Conservation (phyloP, 2,113 vertebrate species). For the Prunella fulvescens region DNA sequence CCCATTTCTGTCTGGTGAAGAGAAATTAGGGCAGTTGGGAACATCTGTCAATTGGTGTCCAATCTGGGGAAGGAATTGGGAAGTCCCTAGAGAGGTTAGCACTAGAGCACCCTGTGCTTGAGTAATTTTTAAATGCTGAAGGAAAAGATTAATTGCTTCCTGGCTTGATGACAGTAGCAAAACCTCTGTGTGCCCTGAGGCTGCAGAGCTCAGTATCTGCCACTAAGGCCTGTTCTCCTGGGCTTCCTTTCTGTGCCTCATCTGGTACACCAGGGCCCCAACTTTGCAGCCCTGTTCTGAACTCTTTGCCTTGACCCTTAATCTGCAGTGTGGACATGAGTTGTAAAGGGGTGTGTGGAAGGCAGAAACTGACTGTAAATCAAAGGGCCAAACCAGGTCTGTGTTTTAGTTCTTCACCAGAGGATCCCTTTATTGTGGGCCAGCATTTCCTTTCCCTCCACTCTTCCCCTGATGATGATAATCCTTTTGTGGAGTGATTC, state of each 20-base stretch:
- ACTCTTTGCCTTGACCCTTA: background rate
- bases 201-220: background rate
- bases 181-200: background rate
- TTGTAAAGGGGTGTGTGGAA: background rate
- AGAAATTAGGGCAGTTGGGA: background rate
- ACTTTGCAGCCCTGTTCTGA: background rate
- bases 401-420: background rate
- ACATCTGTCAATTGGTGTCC: background rate
- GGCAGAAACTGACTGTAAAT: background rate
- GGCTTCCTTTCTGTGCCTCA: background rate
- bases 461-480: background rate
- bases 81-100: background rate
- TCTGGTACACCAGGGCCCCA: background rate
- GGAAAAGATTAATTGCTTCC: background rate
- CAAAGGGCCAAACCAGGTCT: background rate
- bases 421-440: background rate
- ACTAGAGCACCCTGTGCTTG: background rate
- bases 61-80: background rate
- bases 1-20: background rate
- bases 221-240: background rate
- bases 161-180: background rate
- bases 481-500: background rate
- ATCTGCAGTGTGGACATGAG: accelerated
- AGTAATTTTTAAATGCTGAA: background rate
- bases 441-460: background rate